These are phyloP conservation scores for Chloropsis cyanopogon DNA, from an alignment of 2,113 vertebrate species.

Conservation along the genomic window DNA sequence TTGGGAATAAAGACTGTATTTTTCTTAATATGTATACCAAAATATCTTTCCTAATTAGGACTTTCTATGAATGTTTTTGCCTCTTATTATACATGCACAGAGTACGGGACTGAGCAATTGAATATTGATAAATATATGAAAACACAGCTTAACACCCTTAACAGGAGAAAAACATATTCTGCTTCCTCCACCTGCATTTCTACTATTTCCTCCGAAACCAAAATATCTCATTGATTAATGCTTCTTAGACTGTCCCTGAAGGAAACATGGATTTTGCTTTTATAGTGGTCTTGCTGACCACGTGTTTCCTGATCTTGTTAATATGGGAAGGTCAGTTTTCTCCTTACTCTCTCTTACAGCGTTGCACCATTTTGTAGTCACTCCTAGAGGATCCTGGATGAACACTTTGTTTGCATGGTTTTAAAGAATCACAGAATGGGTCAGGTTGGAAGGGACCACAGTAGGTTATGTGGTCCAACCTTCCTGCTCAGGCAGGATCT, in stretches of 20 bases:
- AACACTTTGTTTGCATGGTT: background rate
- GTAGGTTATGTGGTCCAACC: background rate
- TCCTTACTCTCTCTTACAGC: background rate
- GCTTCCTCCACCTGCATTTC: background rate
- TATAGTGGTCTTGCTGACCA: background rate
- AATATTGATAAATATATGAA: background rate
- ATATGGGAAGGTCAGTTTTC: background rate
- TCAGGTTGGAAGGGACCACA: background rate
- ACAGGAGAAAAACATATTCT: background rate
- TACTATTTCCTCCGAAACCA: background rate
- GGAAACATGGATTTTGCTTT: background rate
- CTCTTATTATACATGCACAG: background rate
- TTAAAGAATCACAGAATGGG: background rate
- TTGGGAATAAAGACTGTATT: background rate
- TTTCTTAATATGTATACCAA: background rate
- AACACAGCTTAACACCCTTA: background rate
- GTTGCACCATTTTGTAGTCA: background rate
- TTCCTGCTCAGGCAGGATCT: background rate
- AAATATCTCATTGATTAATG: background rate
- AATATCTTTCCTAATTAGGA: background rate
- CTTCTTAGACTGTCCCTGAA: background rate
- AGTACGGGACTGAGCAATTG: background rate
- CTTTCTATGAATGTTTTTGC: background rate
- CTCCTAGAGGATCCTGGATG: background rate
- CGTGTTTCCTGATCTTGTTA: background rate